Evolutionary conservation across 1,140 invertebrate genomes (phyloP).

Genomic region (Tetraneura akinire): DNA sequence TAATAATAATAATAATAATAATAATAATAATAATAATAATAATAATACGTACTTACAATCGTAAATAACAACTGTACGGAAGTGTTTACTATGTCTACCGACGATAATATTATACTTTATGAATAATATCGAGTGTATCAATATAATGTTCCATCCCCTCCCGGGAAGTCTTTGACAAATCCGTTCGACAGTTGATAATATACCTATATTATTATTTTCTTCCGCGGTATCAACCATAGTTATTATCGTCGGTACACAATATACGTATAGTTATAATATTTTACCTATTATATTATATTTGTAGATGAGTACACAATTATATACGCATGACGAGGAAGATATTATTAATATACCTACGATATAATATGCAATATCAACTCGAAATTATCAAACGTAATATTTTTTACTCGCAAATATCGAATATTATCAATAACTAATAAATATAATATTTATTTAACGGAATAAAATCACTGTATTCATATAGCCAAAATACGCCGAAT

Average conservation of each 20-base stretch:
- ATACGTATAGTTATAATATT: background rate
- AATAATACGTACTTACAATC: background rate
- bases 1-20: background rate
- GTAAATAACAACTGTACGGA: slow-evolving; percentile 10
- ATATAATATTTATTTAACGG: too few species aligned
- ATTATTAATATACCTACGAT: too few species aligned
- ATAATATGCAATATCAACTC: too few species aligned
- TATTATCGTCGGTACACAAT: background rate
- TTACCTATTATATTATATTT: too few species aligned
- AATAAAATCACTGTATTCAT: too few species aligned
- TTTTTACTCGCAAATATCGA: too few species aligned
- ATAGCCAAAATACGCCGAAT: too few species aligned
- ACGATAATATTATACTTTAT: slow-evolving; percentile 17
- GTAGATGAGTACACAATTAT: too few species aligned
- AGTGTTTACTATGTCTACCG: slow-evolving; percentile 44
- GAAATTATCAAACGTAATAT: too few species aligned
- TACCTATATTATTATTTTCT: background rate
- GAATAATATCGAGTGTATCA: slow-evolving; percentile 34
- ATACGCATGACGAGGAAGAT: too few species aligned
- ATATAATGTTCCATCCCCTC: background rate
- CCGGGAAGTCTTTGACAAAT: background rate
- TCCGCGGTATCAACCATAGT: background rate
- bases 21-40: background rate
- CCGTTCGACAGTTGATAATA: background rate
- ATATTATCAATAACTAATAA: too few species aligned